phyloP scores from a whole-genome alignment of 2,888 invertebrate species.

The Phoenoteleia sp. region DNA sequence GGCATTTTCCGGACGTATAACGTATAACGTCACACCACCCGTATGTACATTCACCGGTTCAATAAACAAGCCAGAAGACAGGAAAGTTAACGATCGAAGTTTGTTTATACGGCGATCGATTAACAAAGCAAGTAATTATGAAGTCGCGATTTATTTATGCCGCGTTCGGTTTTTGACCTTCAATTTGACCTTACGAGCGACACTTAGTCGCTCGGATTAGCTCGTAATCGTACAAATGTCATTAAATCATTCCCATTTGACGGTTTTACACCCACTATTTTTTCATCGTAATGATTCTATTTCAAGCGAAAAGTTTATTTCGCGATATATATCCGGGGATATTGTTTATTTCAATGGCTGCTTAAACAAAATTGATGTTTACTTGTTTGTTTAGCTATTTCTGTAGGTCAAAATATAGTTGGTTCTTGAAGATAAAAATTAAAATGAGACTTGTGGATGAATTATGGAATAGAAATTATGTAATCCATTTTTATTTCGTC shows the following conservation, averaged over 20 bases:
- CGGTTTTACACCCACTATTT: background rate
- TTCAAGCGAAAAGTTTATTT: too few relatives aligned
- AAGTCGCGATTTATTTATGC: slow-evolving; percentile 66
- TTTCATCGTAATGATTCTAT: background rate
- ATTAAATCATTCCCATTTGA: background rate
- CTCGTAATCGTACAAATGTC: slow-evolving; percentile 1
- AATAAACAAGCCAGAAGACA: slow-evolving; percentile 60
- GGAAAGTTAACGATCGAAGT: slow-evolving; percentile 59
- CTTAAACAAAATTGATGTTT: too few relatives aligned
- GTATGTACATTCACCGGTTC: slow-evolving; percentile 61
- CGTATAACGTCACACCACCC: slow-evolving; percentile 53
- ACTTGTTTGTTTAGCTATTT: too few relatives aligned
- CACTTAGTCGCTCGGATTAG: slow-evolving; percentile 23
- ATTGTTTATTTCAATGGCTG: too few relatives aligned
- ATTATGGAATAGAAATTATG: too few relatives aligned
- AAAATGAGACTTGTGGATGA: too few relatives aligned
- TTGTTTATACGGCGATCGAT: slow-evolving; percentile 63
- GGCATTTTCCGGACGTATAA: slow-evolving; percentile 33
- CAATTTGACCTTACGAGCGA: slow-evolving; percentile 59
- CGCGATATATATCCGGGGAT: too few relatives aligned
- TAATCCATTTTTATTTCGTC: too few relatives aligned
- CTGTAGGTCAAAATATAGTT: too few relatives aligned
- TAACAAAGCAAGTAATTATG: slow-evolving; percentile 65
- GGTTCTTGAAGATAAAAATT: too few relatives aligned
- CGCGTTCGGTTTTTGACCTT: slow-evolving; percentile 54